phyloP scores from a whole-genome alignment of 64 coral and sea anemone species.

The Pachyseris speciosa region DNA sequence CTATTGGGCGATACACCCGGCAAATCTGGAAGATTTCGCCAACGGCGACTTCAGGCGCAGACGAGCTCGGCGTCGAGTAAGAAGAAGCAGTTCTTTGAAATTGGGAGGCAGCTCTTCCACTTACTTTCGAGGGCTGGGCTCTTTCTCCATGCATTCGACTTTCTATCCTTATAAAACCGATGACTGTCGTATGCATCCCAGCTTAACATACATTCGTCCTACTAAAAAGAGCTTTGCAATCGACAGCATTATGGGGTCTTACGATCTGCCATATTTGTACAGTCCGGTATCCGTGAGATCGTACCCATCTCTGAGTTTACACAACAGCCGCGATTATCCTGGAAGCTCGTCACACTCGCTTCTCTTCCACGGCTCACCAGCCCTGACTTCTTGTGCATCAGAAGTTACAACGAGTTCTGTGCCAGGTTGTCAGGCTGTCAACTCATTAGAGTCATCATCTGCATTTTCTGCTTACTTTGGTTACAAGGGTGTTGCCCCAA shows the following conservation, averaged over 20 bases:
- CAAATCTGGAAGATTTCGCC: conserved; percentile 95
- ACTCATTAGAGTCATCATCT: neutral
- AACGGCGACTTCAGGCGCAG: conserved; percentile 98
- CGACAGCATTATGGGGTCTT: conserved; percentile 64
- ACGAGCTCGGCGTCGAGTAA: conserved; percentile 83
- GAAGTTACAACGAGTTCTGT: neutral
- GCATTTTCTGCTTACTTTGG: conserved; percentile 47
- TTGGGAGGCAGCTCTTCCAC: conserved; percentile 55
- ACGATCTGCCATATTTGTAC: conserved; percentile 1
- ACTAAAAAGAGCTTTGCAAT: conserved; percentile 75
- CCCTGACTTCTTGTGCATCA: neutral
- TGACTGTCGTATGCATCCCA: conserved; percentile 61
- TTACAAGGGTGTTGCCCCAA: conserved; percentile 11
- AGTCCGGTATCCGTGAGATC: conserved; percentile 25
- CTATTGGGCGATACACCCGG: conserved; percentile 98
- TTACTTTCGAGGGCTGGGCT: conserved; percentile 60
- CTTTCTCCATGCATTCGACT: conserved; percentile 22
- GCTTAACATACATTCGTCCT: conserved; percentile 19
- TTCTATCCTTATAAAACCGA: conserved; percentile 63
- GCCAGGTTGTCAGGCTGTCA: neutral
- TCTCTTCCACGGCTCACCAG: neutral
- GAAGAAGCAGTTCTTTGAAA: conserved; percentile 85
- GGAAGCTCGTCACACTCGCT: conserved; percentile 1
- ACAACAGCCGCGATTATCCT: neutral
- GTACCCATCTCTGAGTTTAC: conserved; percentile 18